Evolutionary conservation across 1,140 invertebrate genomes (phyloP).

Genomic region (Scaptomyza pallida): DNA sequence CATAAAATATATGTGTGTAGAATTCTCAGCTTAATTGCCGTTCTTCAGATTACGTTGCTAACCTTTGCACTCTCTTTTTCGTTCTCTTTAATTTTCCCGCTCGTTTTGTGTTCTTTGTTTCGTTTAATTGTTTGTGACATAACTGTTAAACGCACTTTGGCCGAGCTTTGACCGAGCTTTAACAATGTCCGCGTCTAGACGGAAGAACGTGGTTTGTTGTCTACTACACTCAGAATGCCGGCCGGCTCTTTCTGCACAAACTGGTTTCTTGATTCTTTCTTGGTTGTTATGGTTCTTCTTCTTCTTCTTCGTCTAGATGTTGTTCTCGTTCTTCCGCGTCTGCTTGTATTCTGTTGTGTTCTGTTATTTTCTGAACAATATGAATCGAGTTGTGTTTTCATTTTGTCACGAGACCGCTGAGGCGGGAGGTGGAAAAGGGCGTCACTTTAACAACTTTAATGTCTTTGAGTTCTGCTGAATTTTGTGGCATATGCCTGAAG

Average conservation of each 20-base stretch:
- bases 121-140: conserved; percentile 60
- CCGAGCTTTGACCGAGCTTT: conserved; percentile 12
- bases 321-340: conserved; percentile 42
- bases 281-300: conserved; percentile 48
- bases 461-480: conserved; percentile 63
- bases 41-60: conserved; percentile 51
- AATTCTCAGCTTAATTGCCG: conserved; percentile 53
- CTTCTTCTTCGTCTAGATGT: conserved; percentile 25
- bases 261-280: conserved; percentile 55
- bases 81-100: not conserved
- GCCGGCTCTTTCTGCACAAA: conserved; percentile 68
- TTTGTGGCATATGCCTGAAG: conserved; percentile 52
- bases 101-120: conserved; percentile 4
- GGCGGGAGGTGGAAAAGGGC: not conserved
- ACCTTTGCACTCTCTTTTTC: conserved; percentile 23
- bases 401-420: conserved; percentile 67
- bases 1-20: not conserved
- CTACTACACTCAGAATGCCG: conserved; percentile 67
- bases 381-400: conserved; percentile 12
- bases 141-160: conserved; percentile 75
- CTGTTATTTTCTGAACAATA: conserved; percentile 33
- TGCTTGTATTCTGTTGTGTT: conserved; percentile 30
- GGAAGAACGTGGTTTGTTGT: conserved; percentile 43
- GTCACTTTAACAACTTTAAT: conserved; percentile 45
- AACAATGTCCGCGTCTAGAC: conserved; percentile 31